Conservation (phyloP, 2,888 invertebrate genomes). For the Pseudanteris insignis region DNA sequence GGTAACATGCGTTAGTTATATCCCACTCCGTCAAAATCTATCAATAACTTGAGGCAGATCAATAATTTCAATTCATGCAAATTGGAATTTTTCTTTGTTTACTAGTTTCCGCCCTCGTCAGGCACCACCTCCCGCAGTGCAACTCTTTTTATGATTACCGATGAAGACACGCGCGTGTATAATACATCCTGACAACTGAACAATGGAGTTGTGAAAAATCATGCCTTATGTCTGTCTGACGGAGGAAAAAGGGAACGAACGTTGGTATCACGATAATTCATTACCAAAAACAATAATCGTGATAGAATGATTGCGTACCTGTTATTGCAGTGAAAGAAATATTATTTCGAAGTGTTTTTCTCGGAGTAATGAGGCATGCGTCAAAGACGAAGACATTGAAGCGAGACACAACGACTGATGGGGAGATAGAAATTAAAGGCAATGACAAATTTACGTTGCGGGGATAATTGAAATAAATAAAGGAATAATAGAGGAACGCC, state of each 20-base stretch:
- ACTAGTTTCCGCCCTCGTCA: conserved; percentile 29
- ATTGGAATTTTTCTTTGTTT: conserved; percentile 48
- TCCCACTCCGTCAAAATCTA: no score
- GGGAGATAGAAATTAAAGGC: conserved; percentile 59
- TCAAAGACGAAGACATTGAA: conserved; percentile 41
- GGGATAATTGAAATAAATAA: conserved; percentile 66
- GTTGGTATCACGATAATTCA: conserved; percentile 6
- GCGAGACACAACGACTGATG: conserved; percentile 36
- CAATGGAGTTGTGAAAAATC: conserved; percentile 30
- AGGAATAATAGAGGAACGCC: conserved; percentile 62
- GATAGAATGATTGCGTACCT: conserved; percentile 18
- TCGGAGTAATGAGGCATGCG: conserved; percentile 40
- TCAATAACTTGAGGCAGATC: conserved; percentile 55
- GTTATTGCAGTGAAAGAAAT: conserved; percentile 23
- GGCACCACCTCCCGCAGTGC: conserved; percentile 28
- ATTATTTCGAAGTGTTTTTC: conserved; percentile 33
- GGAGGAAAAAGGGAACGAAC: no score
- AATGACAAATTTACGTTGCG: conserved; percentile 66
- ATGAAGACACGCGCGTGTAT: conserved; percentile 24
- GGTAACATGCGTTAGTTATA: no score
- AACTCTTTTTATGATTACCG: conserved; percentile 31
- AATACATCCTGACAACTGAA: conserved; percentile 27
- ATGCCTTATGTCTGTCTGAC: no score
- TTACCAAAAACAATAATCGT: conserved; percentile 10
- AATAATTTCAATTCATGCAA: conserved; percentile 59